phyloP scores from a whole-genome alignment of 2,113 vertebrate genomes.

The Hippocampus guttulatus region DNA sequence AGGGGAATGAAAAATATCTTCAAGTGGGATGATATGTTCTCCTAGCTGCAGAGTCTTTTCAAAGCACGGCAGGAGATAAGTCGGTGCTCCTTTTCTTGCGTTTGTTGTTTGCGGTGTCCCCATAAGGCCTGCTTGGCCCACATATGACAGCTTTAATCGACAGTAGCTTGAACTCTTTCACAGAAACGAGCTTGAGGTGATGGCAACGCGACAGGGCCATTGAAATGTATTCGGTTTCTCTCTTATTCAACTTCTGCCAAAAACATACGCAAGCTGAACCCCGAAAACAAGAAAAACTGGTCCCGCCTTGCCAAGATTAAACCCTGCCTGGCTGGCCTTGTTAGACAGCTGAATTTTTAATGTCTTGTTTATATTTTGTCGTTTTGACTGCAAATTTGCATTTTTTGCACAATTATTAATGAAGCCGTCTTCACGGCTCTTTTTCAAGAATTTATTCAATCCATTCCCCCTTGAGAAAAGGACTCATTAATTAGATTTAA shows the following conservation, averaged over 20 bases:
- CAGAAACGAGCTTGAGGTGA: not conserved
- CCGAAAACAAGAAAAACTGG: constrained; percentile 7
- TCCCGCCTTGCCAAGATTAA: constrained; percentile 33
- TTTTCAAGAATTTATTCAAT: constrained; percentile 44
- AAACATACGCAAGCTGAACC: constrained; percentile 14
- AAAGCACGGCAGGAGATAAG: not conserved
- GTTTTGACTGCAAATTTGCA: constrained; percentile 58
- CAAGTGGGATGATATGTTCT: not conserved
- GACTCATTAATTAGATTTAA: constrained; percentile 47
- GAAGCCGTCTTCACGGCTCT: constrained; percentile 34
- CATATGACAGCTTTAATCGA: not conserved
- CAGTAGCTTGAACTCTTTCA: constrained; percentile 1
- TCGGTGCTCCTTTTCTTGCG: constrained; percentile 3
- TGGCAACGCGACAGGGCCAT: constrained; percentile 2
- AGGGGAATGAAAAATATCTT: not conserved
- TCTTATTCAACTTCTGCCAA: constrained; percentile 9
- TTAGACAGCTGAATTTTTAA: constrained; percentile 58
- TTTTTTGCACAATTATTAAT: constrained; percentile 45
- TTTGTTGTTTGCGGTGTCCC: constrained; percentile 3
- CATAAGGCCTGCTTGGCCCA: not conserved
- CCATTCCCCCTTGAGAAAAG: constrained; percentile 36
- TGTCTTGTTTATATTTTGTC: constrained; percentile 60
- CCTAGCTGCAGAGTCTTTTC: not conserved
- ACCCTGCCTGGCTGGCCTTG: constrained; percentile 41
- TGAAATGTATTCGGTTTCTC: not conserved